Conservation (phyloP, 2,888 invertebrate genomes). For the Drosophila melanosoma region DNA sequence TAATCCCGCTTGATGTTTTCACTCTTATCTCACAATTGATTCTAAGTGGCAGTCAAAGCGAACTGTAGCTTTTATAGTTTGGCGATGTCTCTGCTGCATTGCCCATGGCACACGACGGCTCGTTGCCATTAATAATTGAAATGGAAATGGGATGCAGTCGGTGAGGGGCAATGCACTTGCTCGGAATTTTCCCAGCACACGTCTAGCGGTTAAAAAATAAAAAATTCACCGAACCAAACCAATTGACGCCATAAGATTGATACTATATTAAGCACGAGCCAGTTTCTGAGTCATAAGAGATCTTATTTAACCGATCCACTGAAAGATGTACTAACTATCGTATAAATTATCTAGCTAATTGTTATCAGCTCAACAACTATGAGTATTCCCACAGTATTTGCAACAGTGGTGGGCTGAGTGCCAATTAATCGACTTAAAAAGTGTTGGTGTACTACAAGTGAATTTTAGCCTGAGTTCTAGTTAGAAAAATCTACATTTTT, state of each 20-base stretch:
- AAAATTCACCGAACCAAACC: slow-evolving; percentile 54
- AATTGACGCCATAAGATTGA: slow-evolving; percentile 29
- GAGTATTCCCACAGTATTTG: neutral
- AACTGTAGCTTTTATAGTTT: slow-evolving; percentile 57
- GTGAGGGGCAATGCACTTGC: slow-evolving; percentile 7
- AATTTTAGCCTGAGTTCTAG: neutral
- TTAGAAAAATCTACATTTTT: neutral
- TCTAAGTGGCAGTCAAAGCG: slow-evolving; percentile 28
- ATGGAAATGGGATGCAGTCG: slow-evolving; percentile 34
- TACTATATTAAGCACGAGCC: slow-evolving; percentile 54
- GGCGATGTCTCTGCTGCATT: slow-evolving; percentile 28
- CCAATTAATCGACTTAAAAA: neutral
- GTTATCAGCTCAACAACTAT: neutral
- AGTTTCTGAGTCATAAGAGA: neutral
- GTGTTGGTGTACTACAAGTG: neutral
- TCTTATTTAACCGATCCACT: slow-evolving; percentile 29
- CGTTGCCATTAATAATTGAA: slow-evolving; percentile 7
- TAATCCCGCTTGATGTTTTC: slow-evolving; percentile 5
- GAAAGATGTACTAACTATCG: slow-evolving; percentile 15
- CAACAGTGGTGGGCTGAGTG: no score
- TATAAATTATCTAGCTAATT: neutral
- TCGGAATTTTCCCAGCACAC: slow-evolving; percentile 62
- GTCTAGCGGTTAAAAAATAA: slow-evolving; percentile 37
- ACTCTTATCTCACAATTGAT: slow-evolving; percentile 24
- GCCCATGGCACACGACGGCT: slow-evolving; percentile 57